Evolutionary conservation across 2,797 vertebrate species (phyloP).

Genomic region (Crocidura indochinensis): DNA sequence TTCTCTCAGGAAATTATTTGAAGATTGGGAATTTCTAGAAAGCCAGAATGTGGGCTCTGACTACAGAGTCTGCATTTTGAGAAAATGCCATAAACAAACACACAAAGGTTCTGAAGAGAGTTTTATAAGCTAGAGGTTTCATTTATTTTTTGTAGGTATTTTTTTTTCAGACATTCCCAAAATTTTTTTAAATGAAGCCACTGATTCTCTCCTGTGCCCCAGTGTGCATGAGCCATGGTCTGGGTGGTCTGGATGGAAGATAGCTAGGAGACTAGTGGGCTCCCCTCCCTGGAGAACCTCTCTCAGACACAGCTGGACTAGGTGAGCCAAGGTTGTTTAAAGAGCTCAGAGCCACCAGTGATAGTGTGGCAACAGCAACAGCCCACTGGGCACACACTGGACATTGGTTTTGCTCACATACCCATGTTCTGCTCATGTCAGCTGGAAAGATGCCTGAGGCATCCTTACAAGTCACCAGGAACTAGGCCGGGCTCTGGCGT

Average conservation of each 20-base stretch:
- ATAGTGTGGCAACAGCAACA: conserved; percentile 53
- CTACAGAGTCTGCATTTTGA: conserved; percentile 88
- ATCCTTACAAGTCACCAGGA: conserved; percentile 89
- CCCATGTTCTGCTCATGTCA: conserved; percentile 40
- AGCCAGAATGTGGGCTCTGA: conserved; percentile 86
- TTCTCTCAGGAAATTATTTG: conserved; percentile 83
- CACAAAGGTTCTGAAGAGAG: no score
- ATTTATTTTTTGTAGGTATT: conserved; percentile 89
- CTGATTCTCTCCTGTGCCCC: conserved; percentile 80
- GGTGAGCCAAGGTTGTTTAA: conserved; percentile 80
- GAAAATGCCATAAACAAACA: conserved; percentile 88
- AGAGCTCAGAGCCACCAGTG: conserved; percentile 75
- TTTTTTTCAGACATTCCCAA: conserved; percentile 86
- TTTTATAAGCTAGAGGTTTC: conserved; percentile 88
- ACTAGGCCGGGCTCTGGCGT: conserved; percentile 73
- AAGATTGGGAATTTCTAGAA: conserved; percentile 86
- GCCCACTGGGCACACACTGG: conserved; percentile 77
- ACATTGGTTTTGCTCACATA: conserved; percentile 76
- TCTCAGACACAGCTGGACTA: conserved; percentile 84
- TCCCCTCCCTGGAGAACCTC: conserved; percentile 82
- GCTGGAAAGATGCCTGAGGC: conserved; percentile 55
- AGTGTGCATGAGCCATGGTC: conserved; percentile 78
- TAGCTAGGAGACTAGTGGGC: conserved; percentile 79
- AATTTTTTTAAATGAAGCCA: conserved; percentile 89
- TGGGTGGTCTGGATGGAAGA: conserved; percentile 79